Base-by-base conservation (phyloP, 2,888 invertebrate species). In the Cataglyphis rosenhaueri region DNA sequence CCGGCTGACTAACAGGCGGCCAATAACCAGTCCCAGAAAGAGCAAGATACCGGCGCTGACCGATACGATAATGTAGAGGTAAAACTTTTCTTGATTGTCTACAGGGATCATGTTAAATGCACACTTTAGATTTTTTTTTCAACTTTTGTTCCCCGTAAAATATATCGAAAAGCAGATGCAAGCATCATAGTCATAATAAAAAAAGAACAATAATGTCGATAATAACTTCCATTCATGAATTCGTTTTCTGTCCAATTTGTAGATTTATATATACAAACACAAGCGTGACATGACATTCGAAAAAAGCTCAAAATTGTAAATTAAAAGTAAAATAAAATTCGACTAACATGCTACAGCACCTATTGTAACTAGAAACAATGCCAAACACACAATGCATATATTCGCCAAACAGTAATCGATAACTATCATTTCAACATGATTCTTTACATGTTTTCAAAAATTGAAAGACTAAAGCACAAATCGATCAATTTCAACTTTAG, bases 41-140 rank as follows among this genome's bases (percentile, higher is more conserved):
- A 98, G 95, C 6, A 98, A 94, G 44, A 98, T 95, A 18, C 97
- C 97, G 21, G 96, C 96, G 38, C 97, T 96, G 61, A 97, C 96
- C 86, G 97, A 97, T 87, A 97, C 96, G 88, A 97, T 97, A 93
- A 98, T 96, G 95, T 98, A 98, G 82, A 98, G 95, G 95, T 98
- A 97, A 94, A 98, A 96, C 89, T 97, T 96, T 93, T 97, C 97
- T 92, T 96, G 96, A 92, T 97, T 97, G 93, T 97, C 97, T 97
- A 96, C 75, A 92, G 92, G 87, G 87, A 75, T 38, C 48, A 79
- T 18, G 25, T 57, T 41, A 57, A 78, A 74, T 25, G 35, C 1
- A 25, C 25, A 62, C 8, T 1, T 75, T 21, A 55, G 25, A 74
- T 10, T 25, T 12, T n/a, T 12, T 1, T n/a, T 15, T 6, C 4